Base-by-base conservation (phyloP, 2,113 vertebrate genomes). In the Motacilla alba region DNA sequence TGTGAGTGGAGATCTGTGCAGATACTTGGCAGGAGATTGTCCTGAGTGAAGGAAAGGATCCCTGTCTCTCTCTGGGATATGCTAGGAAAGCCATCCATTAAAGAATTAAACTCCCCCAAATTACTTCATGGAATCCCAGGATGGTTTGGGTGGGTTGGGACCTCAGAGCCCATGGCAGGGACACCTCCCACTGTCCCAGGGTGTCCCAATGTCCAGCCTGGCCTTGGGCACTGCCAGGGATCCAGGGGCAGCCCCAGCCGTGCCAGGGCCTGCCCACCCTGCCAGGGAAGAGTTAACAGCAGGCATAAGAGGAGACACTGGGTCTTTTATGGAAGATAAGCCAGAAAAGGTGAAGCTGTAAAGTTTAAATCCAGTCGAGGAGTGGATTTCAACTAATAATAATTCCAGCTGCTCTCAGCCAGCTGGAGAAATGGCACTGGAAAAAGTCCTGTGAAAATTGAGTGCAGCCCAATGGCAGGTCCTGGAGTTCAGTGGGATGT, bases 141-240 rank as follows among this genome's bases (percentile, higher is more conserved):
- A 5, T 53, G 39, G 13, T 60, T 75, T 60, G 30, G 6, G 16
- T 18, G 1, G n/a, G 46, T 30, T 60, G 24, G 16, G 13, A 46
- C 19, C 5, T 26, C 1, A 30, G 46, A 75, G 1, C 7, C n/a
- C 66, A 11, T 5, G 56, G 33, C 56, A 69, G 74, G 56, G 75
- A 47, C 66, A 47, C 3, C 19, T 79, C 0, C 35, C n/a, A 15
- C 21, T 26, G 0, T 8, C 5, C 41, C 41, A 68, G 14, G 35
- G 0, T 2, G 22, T 5, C 44, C 31, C 28, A 23, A 9, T 5
- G 1, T 17, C 66, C 85, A 63, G 0, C 49, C 56, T 63, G 47
- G 30, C 47, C 56, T 55, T 14, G 85, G 66, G 2, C 66, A 87
- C 66, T 79, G 1, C 56, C 85, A 79, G 75, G 75, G 58, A 41